phyloP scores from a whole-genome alignment of 1,140 invertebrate species.

The Watersipora subatra region DNA sequence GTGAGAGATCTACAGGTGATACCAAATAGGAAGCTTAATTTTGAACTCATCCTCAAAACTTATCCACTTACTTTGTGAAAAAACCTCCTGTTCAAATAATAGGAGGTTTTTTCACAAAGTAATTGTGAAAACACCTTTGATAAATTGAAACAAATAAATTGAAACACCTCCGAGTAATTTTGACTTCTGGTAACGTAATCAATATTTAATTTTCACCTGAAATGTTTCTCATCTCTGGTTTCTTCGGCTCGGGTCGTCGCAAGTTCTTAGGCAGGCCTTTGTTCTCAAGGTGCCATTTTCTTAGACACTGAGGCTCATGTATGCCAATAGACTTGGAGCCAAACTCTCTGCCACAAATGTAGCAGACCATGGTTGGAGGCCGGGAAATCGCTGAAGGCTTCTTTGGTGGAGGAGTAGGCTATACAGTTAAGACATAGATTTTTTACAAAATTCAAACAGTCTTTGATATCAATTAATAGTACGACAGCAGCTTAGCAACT shows the following conservation, averaged over 20 bases:
- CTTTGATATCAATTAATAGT: neutral
- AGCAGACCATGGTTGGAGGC: constrained; percentile 50
- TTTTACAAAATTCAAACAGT: neutral
- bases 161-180: too few relatives aligned
- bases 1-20: too few relatives aligned
- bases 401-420: constrained; percentile 1
- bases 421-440: neutral
- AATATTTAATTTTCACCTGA: too few relatives aligned
- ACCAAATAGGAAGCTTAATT: too few relatives aligned
- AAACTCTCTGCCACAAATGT: constrained; percentile 57
- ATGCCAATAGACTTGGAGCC: constrained; percentile 57
- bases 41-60: too few relatives aligned
- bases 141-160: too few relatives aligned
- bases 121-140: too few relatives aligned
- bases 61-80: too few relatives aligned
- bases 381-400: constrained; percentile 15
- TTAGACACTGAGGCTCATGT: constrained; percentile 63
- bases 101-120: too few relatives aligned
- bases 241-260: constrained; percentile 48
- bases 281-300: constrained; percentile 59
- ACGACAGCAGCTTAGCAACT: neutral
- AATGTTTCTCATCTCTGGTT: constrained; percentile 47
- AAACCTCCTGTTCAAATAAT: too few relatives aligned
- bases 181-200: too few relatives aligned
- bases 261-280: constrained; percentile 48